Evolutionary conservation across 2,888 invertebrate genomes (phyloP).

Genomic region (Drosophila merina): DNA sequence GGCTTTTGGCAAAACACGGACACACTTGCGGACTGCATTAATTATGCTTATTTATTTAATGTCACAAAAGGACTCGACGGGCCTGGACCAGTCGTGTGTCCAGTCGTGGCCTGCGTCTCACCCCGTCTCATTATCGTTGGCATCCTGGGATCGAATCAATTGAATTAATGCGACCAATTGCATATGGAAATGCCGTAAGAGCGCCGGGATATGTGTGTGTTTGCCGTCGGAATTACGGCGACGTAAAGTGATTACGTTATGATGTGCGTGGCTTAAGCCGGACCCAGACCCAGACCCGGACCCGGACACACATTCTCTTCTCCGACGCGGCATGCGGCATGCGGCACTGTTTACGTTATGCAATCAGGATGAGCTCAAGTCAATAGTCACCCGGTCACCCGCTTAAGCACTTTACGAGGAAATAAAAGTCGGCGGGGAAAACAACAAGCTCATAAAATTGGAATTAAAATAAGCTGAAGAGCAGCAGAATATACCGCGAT

Average conservation of each 20-base stretch:
- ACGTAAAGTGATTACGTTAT: conserved; percentile 38
- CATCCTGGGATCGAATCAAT: conserved; percentile 22
- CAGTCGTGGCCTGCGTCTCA: not conserved
- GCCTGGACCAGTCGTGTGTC: conserved; percentile 3
- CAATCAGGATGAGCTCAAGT: conserved; percentile 19
- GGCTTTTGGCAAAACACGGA: too few species aligned
- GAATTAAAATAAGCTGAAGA: conserved; percentile 1
- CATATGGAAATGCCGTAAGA: conserved; percentile 27
- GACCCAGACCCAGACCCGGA: not conserved
- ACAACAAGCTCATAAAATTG: not conserved
- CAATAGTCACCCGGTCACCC: conserved; percentile 5
- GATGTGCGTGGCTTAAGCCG: conserved; percentile 17
- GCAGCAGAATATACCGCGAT: not conserved
- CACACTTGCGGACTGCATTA: conserved; percentile 40
- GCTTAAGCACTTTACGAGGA: conserved; percentile 9
- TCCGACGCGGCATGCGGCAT: not conserved
- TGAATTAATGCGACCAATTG: conserved; percentile 45
- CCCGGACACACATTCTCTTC: too few species aligned
- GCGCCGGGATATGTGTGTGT: conserved; percentile 2
- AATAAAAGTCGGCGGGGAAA: not conserved
- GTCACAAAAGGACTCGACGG: not conserved
- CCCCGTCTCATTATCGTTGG: conserved; percentile 27
- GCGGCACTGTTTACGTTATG: conserved; percentile 18
- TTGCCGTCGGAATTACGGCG: conserved; percentile 12
- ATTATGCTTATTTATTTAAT: conserved; percentile 54